These are phyloP conservation scores for Cynodonichthys magdalenae DNA, from an alignment of 2,797 vertebrate genomes.

Conservation along the genomic window DNA sequence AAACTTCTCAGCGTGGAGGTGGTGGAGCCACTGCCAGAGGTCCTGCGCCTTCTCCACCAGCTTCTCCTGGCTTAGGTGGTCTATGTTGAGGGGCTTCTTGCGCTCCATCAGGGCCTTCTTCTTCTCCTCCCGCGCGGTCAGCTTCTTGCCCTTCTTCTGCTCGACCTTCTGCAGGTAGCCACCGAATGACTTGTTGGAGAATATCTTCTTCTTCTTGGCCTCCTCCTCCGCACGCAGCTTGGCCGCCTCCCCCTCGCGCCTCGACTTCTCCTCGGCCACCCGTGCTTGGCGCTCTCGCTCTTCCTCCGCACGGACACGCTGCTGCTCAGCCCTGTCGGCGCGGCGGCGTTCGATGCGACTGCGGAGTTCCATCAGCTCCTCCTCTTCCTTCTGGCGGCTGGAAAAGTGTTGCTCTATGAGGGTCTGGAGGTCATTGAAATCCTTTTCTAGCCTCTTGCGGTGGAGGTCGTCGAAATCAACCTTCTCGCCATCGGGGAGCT, in stretches of 20 bases:
- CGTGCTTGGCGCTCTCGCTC: slow-evolving; percentile 74
- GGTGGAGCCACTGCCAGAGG: slow-evolving; percentile 80
- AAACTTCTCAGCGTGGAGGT: slow-evolving; percentile 84
- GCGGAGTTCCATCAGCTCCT: slow-evolving; percentile 78
- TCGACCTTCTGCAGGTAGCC: slow-evolving; percentile 85
- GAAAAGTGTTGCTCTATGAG: slow-evolving; percentile 83
- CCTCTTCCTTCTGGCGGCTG: slow-evolving; percentile 85
- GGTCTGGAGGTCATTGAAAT: slow-evolving; percentile 83
- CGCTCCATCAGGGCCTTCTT: slow-evolving; percentile 82
- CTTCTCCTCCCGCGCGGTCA: slow-evolving; percentile 84
- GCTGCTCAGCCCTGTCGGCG: slow-evolving; percentile 79
- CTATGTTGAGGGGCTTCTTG: slow-evolving; percentile 82
- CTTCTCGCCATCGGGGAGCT: slow-evolving; percentile 84
- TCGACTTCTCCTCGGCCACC: slow-evolving; percentile 71
- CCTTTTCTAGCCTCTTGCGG: slow-evolving; percentile 84
- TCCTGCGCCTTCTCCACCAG: slow-evolving; percentile 81
- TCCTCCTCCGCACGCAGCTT: slow-evolving; percentile 80
- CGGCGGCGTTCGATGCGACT: slow-evolving; percentile 80
- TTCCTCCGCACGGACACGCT: slow-evolving; percentile 73
- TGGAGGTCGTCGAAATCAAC: slow-evolving; percentile 86
- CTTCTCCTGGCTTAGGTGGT: slow-evolving; percentile 84
- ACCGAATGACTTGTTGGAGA: slow-evolving; percentile 82
- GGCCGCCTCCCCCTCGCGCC: slow-evolving; percentile 81
- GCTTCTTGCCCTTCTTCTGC: slow-evolving; percentile 84
- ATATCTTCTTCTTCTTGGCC: slow-evolving; percentile 83